These are phyloP conservation scores for Phataginus tricuspis DNA, from an alignment of 2,797 vertebrate species.

Conservation along the genomic window DNA sequence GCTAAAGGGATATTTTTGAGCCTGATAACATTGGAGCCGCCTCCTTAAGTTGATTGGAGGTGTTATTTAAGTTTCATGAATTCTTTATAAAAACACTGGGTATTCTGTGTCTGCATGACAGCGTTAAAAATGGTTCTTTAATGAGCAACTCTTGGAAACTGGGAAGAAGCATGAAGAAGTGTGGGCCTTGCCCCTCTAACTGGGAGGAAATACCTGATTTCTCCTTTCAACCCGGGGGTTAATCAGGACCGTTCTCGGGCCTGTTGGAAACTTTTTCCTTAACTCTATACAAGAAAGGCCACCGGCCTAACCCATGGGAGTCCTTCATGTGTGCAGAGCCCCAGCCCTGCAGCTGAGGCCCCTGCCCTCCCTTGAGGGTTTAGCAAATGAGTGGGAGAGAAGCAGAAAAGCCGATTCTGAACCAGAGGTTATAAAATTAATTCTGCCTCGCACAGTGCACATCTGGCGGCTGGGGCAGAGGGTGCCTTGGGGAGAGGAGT, in stretches of 20 bases:
- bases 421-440: background rate
- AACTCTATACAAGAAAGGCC: background rate
- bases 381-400: background rate
- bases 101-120: background rate
- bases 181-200: background rate
- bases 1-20: background rate
- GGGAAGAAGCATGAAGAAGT: background rate
- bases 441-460: background rate
- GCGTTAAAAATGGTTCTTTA: background rate
- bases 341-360: background rate
- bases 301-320: background rate
- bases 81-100: background rate
- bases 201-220: background rate
- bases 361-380: fast-evolving
- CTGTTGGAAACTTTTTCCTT: background rate
- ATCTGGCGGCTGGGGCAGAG: background rate
- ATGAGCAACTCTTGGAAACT: background rate
- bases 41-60: background rate
- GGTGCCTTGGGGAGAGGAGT: background rate
- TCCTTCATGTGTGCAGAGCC: background rate
- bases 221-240: background rate
- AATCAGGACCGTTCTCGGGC: background rate
- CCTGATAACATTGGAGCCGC: background rate
- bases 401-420: background rate
- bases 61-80: background rate